Conservation (phyloP, 1,140 invertebrate genomes). For the Medauroidea extradentata region DNA sequence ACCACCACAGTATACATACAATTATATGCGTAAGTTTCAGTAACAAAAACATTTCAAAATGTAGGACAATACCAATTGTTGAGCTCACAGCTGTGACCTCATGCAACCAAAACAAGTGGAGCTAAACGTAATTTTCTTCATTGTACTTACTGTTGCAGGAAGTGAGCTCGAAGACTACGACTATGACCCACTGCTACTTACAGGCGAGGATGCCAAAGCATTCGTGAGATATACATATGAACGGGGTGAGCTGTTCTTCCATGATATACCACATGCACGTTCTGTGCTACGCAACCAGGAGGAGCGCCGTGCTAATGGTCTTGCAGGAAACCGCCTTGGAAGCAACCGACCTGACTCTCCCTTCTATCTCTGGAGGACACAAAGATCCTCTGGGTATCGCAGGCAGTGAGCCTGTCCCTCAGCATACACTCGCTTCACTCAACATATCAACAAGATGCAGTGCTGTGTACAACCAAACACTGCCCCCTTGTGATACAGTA, state of each 20-base stretch:
- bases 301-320: constrained; percentile 50
- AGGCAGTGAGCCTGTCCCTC: too few relatives aligned
- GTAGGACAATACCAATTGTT: too few relatives aligned
- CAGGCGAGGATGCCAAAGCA: constrained; percentile 47
- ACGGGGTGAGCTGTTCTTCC: constrained; percentile 54
- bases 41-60: too few relatives aligned
- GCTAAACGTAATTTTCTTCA: not conserved
- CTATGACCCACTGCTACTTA: constrained; percentile 48
- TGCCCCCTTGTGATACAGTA: too few relatives aligned
- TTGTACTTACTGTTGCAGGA: not conserved
- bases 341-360: constrained; percentile 55
- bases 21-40: too few relatives aligned
- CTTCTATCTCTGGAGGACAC: constrained; percentile 36
- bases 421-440: too few relatives aligned
- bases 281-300: constrained; percentile 55
- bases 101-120: too few relatives aligned
- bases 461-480: too few relatives aligned
- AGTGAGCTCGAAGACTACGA: constrained; percentile 30
- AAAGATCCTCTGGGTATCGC: too few relatives aligned
- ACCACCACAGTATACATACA: too few relatives aligned
- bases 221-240: constrained; percentile 47
- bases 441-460: too few relatives aligned
- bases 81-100: too few relatives aligned
- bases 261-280: constrained; percentile 57
- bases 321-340: constrained; percentile 51